Evolutionary conservation across 2,888 invertebrate species (phyloP).

Genomic region (Catotricha subobsoleta): DNA sequence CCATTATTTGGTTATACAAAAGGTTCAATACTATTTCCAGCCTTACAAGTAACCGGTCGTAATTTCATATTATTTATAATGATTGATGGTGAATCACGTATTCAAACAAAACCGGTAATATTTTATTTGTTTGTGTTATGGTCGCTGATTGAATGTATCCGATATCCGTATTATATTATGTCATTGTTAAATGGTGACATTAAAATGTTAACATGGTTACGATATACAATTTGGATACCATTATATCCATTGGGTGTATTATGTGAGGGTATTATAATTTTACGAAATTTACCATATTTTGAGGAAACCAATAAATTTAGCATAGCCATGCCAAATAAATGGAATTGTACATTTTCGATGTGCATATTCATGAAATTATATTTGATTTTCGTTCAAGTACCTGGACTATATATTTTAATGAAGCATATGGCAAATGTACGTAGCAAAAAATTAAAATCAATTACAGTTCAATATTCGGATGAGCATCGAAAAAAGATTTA

Average conservation of each 20-base stretch:
- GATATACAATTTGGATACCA: constrained; percentile 87
- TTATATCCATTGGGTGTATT: constrained; percentile 80
- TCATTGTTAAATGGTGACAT: constrained; percentile 55
- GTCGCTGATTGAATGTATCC: constrained; percentile 63
- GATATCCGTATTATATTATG: constrained; percentile 84
- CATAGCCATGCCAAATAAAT: constrained; percentile 59
- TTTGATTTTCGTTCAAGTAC: constrained; percentile 53
- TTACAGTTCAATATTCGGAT: neutral
- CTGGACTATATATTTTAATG: constrained; percentile 62
- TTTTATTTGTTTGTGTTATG: constrained; percentile 78
- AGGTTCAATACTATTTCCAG: constrained; percentile 51
- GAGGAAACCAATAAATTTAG: constrained; percentile 66
- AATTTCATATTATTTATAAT: constrained; percentile 61
- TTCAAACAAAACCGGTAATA: constrained; percentile 74
- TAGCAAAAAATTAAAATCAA: constrained; percentile 38
- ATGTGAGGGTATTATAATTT: constrained; percentile 65
- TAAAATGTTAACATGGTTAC: constrained; percentile 68
- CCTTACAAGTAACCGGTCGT: constrained; percentile 65
- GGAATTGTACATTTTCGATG: constrained; percentile 76
- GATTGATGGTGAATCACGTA: constrained; percentile 66
- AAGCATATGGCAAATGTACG: constrained; percentile 66
- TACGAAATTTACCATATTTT: constrained; percentile 75
- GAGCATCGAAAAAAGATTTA: too few species aligned
- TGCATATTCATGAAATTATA: constrained; percentile 62
- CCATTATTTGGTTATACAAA: constrained; percentile 76